These are phyloP conservation scores for Tetragnatha versicolor DNA, from an alignment of 1,140 invertebrate species.

Conservation along the genomic window DNA sequence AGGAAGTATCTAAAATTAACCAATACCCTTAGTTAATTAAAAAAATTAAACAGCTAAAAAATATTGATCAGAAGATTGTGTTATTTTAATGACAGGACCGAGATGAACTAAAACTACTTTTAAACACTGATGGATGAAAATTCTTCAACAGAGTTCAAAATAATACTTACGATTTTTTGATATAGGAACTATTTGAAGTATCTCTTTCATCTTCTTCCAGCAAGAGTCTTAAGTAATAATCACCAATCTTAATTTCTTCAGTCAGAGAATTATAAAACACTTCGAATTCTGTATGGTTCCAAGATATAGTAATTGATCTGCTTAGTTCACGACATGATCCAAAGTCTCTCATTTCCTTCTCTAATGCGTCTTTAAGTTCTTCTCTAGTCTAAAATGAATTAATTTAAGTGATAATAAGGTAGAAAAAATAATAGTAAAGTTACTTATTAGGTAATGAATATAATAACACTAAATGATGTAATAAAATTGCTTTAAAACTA, in stretches of 20 bases:
- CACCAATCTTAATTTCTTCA: conserved; percentile 97
- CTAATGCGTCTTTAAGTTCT: conserved; percentile 89
- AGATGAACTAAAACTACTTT: conserved; percentile 18
- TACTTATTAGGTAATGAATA: too few species aligned
- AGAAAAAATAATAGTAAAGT: too few species aligned
- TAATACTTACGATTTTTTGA: conserved; percentile 81
- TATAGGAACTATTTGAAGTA: conserved; percentile 79
- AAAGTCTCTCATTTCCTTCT: conserved; percentile 93
- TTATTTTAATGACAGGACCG: not conserved
- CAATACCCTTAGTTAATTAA: not conserved
- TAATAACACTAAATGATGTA: too few species aligned
- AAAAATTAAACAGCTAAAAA: too few species aligned
- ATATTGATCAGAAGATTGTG: not conserved
- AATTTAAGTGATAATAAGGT: too few species aligned
- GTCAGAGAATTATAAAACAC: conserved; percentile 89
- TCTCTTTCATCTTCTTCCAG: conserved; percentile 80
- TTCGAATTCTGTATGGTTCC: conserved; percentile 99
- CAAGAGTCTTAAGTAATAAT: conserved; percentile 95
- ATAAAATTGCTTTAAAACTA: not conserved
- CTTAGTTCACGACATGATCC: conserved; percentile 88
- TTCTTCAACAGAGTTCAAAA: not conserved
- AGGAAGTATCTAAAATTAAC: not conserved
- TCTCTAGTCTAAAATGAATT: conserved; percentile 80
- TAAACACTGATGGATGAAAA: conserved; percentile 41
- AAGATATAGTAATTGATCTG: conserved; percentile 77